These are phyloP conservation scores for Aquatica leii DNA, from an alignment of 2,888 invertebrate species.

Conservation along the genomic window DNA sequence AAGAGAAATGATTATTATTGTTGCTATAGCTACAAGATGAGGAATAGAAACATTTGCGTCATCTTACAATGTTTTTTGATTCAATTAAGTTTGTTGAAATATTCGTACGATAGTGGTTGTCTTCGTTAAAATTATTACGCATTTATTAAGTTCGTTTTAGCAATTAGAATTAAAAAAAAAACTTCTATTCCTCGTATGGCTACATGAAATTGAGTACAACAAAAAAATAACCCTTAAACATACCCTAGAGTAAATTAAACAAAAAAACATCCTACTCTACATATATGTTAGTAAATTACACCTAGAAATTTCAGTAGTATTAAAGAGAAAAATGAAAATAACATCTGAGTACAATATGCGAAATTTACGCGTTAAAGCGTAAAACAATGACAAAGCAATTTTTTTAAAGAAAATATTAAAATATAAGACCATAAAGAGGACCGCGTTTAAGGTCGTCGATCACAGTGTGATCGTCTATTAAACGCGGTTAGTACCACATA, in stretches of 20 bases:
- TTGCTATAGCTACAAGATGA: conserved; percentile 32
- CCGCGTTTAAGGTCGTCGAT: neutral
- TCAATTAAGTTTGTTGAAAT: neutral
- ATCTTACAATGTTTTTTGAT: neutral
- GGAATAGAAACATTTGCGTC: conserved; percentile 22
- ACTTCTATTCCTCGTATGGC: conserved; percentile 25
- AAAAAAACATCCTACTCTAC: conserved; percentile 31
- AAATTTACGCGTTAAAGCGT: conserved; percentile 23
- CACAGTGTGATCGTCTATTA: neutral
- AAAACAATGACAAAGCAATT: conserved; percentile 12
- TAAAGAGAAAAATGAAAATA: conserved; percentile 21
- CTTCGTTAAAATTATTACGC: neutral
- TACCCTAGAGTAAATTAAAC: conserved; percentile 32
- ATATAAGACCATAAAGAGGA: conserved; percentile 11
- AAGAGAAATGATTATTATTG: conserved; percentile 32
- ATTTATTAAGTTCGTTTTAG: neutral
- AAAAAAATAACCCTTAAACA: conserved; percentile 24
- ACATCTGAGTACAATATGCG: conserved; percentile 23
- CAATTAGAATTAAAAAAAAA: conserved; percentile 9
- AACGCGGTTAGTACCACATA: conserved; percentile 13
- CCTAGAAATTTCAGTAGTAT: conserved; percentile 26
- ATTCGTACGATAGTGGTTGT: neutral
- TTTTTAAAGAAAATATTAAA: conserved; percentile 12
- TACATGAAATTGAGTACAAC: conserved; percentile 26
- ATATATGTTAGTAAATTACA: conserved; percentile 34